These are phyloP conservation scores for Drosophila recens DNA, from an alignment of 2,888 invertebrate species.

Conservation along the genomic window DNA sequence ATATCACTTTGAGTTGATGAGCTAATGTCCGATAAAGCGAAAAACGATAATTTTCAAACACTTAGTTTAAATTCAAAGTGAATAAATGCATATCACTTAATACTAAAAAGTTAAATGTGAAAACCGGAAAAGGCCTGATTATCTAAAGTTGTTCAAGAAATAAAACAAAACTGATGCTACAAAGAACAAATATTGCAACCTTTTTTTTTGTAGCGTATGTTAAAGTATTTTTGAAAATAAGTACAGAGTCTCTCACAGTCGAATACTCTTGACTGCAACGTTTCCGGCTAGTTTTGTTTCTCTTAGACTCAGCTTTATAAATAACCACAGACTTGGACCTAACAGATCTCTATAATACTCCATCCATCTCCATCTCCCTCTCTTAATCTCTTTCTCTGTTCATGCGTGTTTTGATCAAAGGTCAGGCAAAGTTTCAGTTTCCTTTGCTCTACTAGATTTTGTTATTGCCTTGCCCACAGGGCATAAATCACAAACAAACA, in stretches of 20 bases:
- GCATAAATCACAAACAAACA: conserved; percentile 25
- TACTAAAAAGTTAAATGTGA: too few species aligned
- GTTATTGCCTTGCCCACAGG: conserved; percentile 26
- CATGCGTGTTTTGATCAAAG: conserved; percentile 46
- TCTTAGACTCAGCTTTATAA: conserved; percentile 56
- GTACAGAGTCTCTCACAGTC: conserved; percentile 1
- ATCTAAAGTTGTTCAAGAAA: too few species aligned
- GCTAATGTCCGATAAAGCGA: too few species aligned
- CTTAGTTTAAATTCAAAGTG: too few species aligned
- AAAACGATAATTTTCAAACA: too few species aligned
- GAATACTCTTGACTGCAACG: not conserved
- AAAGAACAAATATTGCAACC: too few species aligned
- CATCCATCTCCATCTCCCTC: not conserved
- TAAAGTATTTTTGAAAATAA: too few species aligned
- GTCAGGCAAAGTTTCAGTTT: conserved; percentile 46
- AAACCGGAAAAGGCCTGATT: too few species aligned
- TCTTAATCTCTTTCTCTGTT: not conserved
- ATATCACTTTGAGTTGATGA: too few species aligned
- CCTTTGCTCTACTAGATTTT: conserved; percentile 30
- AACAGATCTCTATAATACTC: conserved; percentile 39
- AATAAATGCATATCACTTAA: too few species aligned
- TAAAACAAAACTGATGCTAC: too few species aligned
- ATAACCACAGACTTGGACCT: conserved; percentile 50
- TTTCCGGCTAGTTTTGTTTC: conserved; percentile 19
- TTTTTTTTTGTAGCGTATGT: too few species aligned